Conservation (phyloP, 2,888 invertebrate genomes). For the Cataglyphis albicans region DNA sequence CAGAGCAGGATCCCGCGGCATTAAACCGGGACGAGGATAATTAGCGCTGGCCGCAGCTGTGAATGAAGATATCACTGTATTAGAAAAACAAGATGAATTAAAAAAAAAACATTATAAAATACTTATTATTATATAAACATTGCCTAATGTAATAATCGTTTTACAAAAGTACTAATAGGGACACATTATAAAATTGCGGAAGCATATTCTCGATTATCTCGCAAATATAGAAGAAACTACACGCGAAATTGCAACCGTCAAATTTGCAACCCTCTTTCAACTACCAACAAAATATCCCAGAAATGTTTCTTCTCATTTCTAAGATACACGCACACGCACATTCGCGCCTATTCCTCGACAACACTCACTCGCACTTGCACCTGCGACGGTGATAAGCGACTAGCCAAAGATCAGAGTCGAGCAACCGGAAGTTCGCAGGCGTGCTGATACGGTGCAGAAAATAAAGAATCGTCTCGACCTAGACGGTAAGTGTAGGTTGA, state of each 20-base stretch:
- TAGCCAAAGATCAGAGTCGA: conserved; percentile 52
- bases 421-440: conserved; percentile 54
- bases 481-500: conserved; percentile 25
- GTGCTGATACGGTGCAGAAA: conserved; percentile 44
- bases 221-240: conserved; percentile 29
- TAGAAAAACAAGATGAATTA: not conserved
- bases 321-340: conserved; percentile 65
- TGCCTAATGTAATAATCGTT: not conserved
- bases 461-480: conserved; percentile 34
- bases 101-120: conserved; percentile 19
- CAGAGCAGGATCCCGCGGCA: conserved; percentile 88
- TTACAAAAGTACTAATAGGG: not conserved
- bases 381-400: conserved; percentile 57
- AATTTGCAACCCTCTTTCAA: not conserved
- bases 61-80: conserved; percentile 37
- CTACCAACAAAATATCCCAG: not conserved
- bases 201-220: conserved; percentile 8
- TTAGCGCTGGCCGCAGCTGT: conserved; percentile 87
- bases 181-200: not conserved
- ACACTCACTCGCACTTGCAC: conserved; percentile 70
- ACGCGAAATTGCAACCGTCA: conserved; percentile 6
- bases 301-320: conserved; percentile 36
- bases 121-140: not conserved
- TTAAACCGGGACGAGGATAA: conserved; percentile 89
- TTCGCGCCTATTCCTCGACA: conserved; percentile 58